Base-by-base conservation (phyloP, 2,888 invertebrate species). In the Catocala nupta region DNA sequence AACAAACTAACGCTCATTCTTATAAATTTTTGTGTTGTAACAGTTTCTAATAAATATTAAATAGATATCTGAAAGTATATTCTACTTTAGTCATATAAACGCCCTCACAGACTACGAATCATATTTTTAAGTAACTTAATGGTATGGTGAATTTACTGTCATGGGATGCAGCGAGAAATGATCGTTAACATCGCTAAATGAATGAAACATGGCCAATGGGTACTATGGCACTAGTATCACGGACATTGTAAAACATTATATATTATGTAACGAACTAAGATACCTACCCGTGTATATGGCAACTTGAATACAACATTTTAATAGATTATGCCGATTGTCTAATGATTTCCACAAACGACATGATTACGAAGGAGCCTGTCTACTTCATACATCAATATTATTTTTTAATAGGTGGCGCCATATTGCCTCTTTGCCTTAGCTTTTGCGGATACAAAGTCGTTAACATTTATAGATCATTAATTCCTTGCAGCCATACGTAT, bases 141-240 rank as follows among this genome's bases (percentile, higher is more conserved):
- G 72, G 54, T 75, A 63, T 78, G 56, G 69, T 74, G 70, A 71
- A 63, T 71, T 72, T 76, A 78, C 81, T 89, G 90, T 90, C 89
- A 90, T 90, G 90, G 87, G 80, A 79, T 77, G 85, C 85, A 82
- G 73, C 80, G 78, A 79, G 75, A 79, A 80, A 67, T 73, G 70
- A 75, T 77, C 62, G 70, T 65, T 59, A 73, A 78, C 77, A 72
- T 75, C 73, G 79, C 71, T 77, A 77, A 78, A 79, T 70, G 72
- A 74, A 81, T 83, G 80, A 82, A 82, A 75, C 69, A 82, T 83
- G 82, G 88, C 88, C 89, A 86, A 85, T 81, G 64, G 71, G 70
- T 75, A 79, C 71, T 92, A 92, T 92, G 91, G 92, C 92, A 92
- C 91, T 85, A 80, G 74, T 83, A 90, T 91, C 92, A 91, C 92